Evolutionary conservation across 1,140 invertebrate genomes (phyloP), one percentile per base, ranked within the genome.

Genomic region (Episyrphus balteatus): DNA sequence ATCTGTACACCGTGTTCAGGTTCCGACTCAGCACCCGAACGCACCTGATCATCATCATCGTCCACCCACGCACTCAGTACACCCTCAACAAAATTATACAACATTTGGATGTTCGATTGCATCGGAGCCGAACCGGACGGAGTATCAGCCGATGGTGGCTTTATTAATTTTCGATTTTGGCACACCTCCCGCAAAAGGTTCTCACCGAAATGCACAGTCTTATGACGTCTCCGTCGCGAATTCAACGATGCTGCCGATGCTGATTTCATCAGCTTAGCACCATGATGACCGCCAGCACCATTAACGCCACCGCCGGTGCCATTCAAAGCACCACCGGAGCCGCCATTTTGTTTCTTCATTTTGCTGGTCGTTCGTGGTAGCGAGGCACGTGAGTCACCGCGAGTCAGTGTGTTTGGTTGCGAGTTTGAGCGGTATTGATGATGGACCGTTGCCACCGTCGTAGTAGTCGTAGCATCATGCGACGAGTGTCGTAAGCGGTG

Each of bases 141-240:
- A 53, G 52, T 42, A 58, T 59, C 51, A 61, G 66, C 61, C 53
- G 67, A 56, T 50, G 62, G 57, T 34, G 61, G 58, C 52, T 70
- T 55, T 57, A 70, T 61, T 51, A 69, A 55, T 55, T 70, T 59
- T 46, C 66, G 51, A 59, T 82, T 80, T 46, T 80, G 76, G 64
- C 80, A 82, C 41, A 82, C 79, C 58, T 81, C 79, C 59, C 80
- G 74, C 26, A 82, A 65, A 6, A 82, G 69, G 58, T 80, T 81
- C 55, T 83, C 82, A 38, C 81, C 81, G 61, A 84, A 84, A 67
- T 84, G 82, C 12, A 84, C 82, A 34, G 82, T 83, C 68, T 83
- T 83, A 68, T 83, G 78, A 42, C 81, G 73, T 34, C 81, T 73
- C 18, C 81, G 72, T 42, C 79, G 75, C 36, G 74, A 68, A 50